These are phyloP conservation scores for Caenorhabditis parvicauda DNA, from an alignment of 2,888 invertebrate species.

Conservation along the genomic window DNA sequence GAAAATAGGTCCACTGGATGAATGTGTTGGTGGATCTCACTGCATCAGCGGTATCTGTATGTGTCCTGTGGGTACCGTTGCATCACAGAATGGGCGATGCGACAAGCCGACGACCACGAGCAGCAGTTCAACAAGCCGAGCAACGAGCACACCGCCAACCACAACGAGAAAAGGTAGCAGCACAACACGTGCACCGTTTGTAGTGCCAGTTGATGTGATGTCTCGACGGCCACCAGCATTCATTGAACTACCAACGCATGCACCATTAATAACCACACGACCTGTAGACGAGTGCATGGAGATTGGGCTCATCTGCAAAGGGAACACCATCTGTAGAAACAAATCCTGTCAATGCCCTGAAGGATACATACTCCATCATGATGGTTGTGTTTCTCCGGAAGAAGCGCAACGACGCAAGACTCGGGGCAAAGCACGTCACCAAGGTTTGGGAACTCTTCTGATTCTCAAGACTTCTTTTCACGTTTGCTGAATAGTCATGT, in stretches of 20 bases:
- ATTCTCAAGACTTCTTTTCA: background rate
- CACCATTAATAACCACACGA: slow-evolving; percentile 24
- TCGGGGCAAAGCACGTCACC: slow-evolving; percentile 35
- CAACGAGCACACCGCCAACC: slow-evolving; percentile 18
- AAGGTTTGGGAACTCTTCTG: slow-evolving; percentile 31
- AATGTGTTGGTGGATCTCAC: slow-evolving; percentile 56
- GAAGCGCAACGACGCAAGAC: slow-evolving; percentile 32
- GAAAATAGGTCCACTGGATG: slow-evolving; percentile 56
- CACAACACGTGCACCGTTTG: slow-evolving; percentile 2
- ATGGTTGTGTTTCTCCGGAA: slow-evolving; percentile 53
- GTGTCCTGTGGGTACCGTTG: slow-evolving; percentile 57
- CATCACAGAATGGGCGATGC: slow-evolving; percentile 41
- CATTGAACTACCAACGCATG: slow-evolving; percentile 39
- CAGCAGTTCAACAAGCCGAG: slow-evolving; percentile 15
- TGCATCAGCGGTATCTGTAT: slow-evolving; percentile 58
- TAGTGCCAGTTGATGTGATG: slow-evolving; percentile 20
- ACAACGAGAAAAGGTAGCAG: too few species aligned
- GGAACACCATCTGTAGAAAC: slow-evolving; percentile 53
- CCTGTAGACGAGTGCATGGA: slow-evolving; percentile 45
- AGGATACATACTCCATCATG: slow-evolving; percentile 48
- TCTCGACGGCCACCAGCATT: slow-evolving; percentile 27
- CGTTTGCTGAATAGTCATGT: slow-evolving; percentile 1
- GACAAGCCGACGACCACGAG: slow-evolving; percentile 27
- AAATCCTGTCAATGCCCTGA: slow-evolving; percentile 56
- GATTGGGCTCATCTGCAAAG: slow-evolving; percentile 46